Conservation (phyloP, 2,888 invertebrate genomes). For the Herminia tarsipennalis region DNA sequence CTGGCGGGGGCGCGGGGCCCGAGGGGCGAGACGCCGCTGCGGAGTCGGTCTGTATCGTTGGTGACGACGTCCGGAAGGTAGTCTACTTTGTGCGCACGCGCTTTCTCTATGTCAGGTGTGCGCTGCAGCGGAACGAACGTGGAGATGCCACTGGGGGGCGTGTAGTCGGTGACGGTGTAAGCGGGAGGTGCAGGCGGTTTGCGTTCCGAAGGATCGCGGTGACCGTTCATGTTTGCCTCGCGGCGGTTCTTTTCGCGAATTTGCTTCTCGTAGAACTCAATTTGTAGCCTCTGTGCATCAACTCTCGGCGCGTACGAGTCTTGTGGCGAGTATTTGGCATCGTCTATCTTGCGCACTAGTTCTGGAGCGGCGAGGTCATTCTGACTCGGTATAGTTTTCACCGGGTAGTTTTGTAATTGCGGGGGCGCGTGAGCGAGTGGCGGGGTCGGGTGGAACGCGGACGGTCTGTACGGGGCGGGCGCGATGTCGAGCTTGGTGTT, state of each 20-base stretch:
- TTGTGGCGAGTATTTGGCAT: conserved; percentile 34
- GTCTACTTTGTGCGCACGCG: conserved; percentile 77
- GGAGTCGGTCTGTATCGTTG: conserved; percentile 64
- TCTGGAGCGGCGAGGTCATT: conserved; percentile 77
- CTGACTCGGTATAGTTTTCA: conserved; percentile 70
- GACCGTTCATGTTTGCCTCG: conserved; percentile 53
- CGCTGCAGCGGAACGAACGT: conserved; percentile 80
- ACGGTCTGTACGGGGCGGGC: conserved; percentile 44
- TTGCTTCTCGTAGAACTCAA: conserved; percentile 81
- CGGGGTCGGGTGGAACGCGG: conserved; percentile 53
- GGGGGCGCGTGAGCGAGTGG: conserved; percentile 55
- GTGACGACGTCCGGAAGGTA: conserved; percentile 80
- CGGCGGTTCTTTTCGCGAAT: conserved; percentile 71
- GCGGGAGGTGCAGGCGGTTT: conserved; percentile 59
- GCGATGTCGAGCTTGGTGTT: conserved; percentile 48
- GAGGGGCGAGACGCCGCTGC: conserved; percentile 36
- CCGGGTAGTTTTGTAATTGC: conserved; percentile 58
- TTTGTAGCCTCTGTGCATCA: conserved; percentile 76
- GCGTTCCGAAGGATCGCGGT: conserved; percentile 39
- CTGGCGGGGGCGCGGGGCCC: conserved; percentile 41
- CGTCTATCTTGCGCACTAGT: conserved; percentile 64
- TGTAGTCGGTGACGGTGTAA: conserved; percentile 81
- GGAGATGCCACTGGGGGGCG: conserved; percentile 69
- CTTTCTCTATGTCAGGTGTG: conserved; percentile 81
- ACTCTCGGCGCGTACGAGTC: conserved; percentile 51